Evolutionary conservation across 2,797 vertebrate species (phyloP).

Genomic region (Coluber constrictor): DNA sequence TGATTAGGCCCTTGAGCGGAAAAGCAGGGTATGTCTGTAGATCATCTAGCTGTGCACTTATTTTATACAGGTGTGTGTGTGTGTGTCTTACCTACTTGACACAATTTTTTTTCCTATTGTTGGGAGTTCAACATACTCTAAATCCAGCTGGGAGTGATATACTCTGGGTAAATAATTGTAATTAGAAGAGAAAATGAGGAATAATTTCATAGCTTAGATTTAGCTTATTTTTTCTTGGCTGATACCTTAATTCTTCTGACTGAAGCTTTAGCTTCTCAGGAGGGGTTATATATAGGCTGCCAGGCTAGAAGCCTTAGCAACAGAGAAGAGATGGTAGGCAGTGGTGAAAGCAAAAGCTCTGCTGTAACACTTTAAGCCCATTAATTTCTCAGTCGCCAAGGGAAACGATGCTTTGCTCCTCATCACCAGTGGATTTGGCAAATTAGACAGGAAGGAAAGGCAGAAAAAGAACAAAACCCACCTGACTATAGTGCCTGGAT

Average conservation of each 20-base stretch:
- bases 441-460: conserved; percentile 24
- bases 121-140: not conserved
- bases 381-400: conserved; percentile 14
- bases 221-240: not conserved
- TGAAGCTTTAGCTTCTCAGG: conserved; percentile 7
- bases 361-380: conserved; percentile 25
- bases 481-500: not conserved
- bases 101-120: not conserved
- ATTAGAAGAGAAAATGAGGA: not conserved
- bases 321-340: not conserved
- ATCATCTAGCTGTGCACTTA: not conserved
- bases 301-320: conserved; percentile 9
- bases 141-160: not conserved
- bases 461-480: conserved; percentile 16
- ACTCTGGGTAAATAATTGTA: not conserved
- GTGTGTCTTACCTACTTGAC: too few species aligned
- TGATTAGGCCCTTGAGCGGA: not conserved
- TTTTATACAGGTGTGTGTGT: not conserved
- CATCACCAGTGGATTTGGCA: conserved; percentile 33
- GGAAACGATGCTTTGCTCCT: conserved; percentile 7
- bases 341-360: conserved; percentile 15
- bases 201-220: conserved; percentile 2
- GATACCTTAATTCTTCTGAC: conserved; percentile 17
- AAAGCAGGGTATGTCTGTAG: not conserved
- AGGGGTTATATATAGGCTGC: not conserved